Base-by-base conservation (phyloP, 1,140 invertebrate genomes). In the Eubasilissa regina region DNA sequence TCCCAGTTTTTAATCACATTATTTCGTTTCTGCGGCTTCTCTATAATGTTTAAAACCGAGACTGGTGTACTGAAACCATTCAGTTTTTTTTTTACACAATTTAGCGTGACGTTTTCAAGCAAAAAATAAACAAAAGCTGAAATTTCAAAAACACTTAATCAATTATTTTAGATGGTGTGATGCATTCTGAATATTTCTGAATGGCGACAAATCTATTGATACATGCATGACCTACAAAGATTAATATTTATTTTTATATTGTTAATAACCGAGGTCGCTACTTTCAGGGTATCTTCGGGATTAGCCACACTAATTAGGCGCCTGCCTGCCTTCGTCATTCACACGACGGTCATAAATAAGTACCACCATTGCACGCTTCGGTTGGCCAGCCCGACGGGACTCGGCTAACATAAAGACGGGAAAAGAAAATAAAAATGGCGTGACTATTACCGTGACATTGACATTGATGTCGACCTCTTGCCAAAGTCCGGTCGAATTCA, bases 391-490 rank as follows among this genome's bases (percentile, higher is more conserved):
- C 68, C n/a, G 68, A 17, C 45, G 12, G 56, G 19, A 35, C 19
- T n/a, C 43, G 51, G n/a, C 72, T 12, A 45, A 58, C 70, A n/a
- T 17, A 55, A 0, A 17, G 35, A 15, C 55, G 43, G 15, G 43
- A 60, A 73, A 73, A 73, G 25, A 15, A 43, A 75, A 56, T 45
- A 25, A 15, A 73, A 55, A 73, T 53, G 13, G 55, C 73, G 68
- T 55, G 68, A 55, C 68, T 47, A 25, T 53, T 47, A 48, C 48
- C 62, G 62, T 55, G 73, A 75, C 73, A 75, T 75, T 75, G 73
- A 75, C 73, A 58, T 75, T 75, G 73, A 9, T 75, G 53, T 1
- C 73, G 51, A 75, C 73, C 73, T 75, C 73, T 58, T 73, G 66
- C 66, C 45, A 64, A 70, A 45, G 66, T 70, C 66, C 66, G 43